phyloP scores from a whole-genome alignment of 2,113 vertebrate species.

The Isurus oxyrinchus region DNA sequence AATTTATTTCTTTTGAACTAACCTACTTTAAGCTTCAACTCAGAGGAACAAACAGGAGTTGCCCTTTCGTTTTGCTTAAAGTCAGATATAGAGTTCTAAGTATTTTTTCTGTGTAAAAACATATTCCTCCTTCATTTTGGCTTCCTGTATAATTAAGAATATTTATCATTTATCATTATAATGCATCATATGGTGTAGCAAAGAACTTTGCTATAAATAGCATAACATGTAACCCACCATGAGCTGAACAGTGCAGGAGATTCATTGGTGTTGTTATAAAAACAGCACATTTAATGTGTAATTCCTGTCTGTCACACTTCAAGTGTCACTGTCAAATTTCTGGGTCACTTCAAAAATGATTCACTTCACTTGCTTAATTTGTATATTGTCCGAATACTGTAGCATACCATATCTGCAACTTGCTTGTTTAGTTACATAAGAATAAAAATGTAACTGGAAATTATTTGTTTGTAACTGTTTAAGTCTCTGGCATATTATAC shows the following conservation, averaged over 20 bases:
- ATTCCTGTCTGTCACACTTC: neutral
- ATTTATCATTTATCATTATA: neutral
- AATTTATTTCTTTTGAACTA: neutral
- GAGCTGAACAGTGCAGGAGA: neutral
- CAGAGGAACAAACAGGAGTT: neutral
- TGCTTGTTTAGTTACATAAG: neutral
- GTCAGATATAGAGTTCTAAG: neutral
- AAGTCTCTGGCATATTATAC: neutral
- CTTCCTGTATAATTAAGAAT: neutral
- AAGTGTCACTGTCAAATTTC: neutral
- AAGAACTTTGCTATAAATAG: neutral
- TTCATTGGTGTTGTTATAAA: neutral
- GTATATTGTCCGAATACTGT: neutral
- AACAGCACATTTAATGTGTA: neutral
- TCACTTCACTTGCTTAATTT: neutral
- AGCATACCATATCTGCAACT: neutral
- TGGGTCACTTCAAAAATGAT: neutral
- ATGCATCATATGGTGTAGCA: neutral
- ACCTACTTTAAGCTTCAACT: neutral
- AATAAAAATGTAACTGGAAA: neutral
- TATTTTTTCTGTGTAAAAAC: too few relatives aligned
- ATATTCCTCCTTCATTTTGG: neutral
- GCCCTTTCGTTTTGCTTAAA: neutral
- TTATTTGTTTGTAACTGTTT: neutral
- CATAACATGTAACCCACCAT: neutral